Conservation (phyloP, 2,797 vertebrate genomes). For the Schizopygopsis pylzovi region DNA sequence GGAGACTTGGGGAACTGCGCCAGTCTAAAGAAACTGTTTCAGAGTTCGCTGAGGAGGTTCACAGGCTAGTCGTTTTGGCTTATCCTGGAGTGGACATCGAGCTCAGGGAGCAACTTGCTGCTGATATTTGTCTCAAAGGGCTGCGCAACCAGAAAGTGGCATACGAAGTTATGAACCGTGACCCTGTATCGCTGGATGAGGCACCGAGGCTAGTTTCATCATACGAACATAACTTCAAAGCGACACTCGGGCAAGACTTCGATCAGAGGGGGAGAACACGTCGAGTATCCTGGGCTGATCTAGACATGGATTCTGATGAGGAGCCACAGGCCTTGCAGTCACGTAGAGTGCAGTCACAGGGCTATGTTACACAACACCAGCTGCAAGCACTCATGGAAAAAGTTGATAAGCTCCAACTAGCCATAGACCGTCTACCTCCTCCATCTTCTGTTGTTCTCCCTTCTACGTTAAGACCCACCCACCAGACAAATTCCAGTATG, state of each 20-base stretch:
- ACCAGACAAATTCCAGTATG: not conserved
- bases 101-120: not conserved
- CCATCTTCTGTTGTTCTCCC: not conserved
- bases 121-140: not conserved
- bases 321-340: not conserved
- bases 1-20: not conserved
- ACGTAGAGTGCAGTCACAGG: not conserved
- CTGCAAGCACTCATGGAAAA: not conserved
- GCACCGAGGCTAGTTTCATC: not conserved
- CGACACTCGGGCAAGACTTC: not conserved
- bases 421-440: not conserved
- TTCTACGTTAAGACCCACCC: not conserved
- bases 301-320: not conserved
- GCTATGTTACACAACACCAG: not conserved
- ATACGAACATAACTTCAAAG: not conserved
- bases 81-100: not conserved
- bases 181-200: not conserved
- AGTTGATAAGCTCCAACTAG: not conserved
- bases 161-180: not conserved
- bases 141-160: conserved; percentile 14
- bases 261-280: not conserved
- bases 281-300: not conserved
- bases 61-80: not conserved
- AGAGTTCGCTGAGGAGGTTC: not conserved
- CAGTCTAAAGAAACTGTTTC: not conserved